Evolutionary conservation across 1,140 invertebrate species (phyloP).

Genomic region (Elysia chlorotica): DNA sequence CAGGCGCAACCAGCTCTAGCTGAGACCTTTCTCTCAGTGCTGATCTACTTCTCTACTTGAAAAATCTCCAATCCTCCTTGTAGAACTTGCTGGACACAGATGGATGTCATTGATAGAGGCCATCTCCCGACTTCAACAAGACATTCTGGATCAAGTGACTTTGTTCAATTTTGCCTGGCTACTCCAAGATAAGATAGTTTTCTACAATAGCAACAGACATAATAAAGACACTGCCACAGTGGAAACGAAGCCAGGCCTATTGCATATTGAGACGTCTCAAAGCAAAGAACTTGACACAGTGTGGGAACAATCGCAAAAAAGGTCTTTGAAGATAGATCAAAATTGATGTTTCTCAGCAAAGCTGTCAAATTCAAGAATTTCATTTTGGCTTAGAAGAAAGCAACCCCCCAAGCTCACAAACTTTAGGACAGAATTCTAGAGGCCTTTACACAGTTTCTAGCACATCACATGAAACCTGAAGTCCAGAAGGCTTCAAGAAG

Average conservation of each 20-base stretch:
- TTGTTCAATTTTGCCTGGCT: not conserved
- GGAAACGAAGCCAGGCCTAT: not conserved
- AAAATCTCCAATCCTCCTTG: not conserved
- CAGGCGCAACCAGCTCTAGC: not conserved
- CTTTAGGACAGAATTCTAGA: not conserved
- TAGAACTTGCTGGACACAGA: slow-evolving; percentile 2
- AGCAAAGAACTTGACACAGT: not conserved
- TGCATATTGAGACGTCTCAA: not conserved
- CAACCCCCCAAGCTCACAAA: not conserved
- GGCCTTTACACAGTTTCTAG: not conserved
- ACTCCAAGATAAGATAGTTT: not conserved
- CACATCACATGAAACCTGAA: not conserved
- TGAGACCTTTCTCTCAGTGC: slow-evolving; percentile 6
- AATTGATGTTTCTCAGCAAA: not conserved
- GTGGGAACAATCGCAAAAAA: not conserved
- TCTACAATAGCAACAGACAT: not conserved
- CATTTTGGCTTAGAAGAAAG: not conserved
- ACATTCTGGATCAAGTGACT: not conserved
- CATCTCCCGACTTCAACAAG: not conserved
- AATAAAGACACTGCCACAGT: not conserved
- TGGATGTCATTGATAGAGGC: not conserved
- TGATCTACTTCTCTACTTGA: not conserved
- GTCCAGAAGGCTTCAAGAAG: not conserved
- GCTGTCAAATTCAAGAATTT: not conserved
- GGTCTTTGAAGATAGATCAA: not conserved